phyloP scores from a whole-genome alignment of 1,140 invertebrate genomes.

The Rhyzopertha dominica region DNA sequence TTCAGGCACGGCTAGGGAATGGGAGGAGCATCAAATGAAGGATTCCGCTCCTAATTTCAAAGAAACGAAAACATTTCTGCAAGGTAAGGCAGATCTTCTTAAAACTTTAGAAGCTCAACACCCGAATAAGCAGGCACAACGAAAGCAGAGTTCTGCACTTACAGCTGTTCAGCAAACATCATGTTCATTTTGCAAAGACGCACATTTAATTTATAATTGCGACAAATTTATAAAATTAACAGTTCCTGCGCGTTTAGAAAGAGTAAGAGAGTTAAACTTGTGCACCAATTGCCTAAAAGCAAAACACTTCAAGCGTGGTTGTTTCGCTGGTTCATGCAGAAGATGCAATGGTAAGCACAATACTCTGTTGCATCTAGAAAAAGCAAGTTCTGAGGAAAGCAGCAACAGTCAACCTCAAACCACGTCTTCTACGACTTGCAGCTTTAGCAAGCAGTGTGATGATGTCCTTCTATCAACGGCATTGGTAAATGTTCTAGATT shows the following conservation, averaged over 20 bases:
- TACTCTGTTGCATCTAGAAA: no score
- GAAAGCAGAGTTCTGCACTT: background rate
- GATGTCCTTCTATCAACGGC: no score
- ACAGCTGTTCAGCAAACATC: background rate
- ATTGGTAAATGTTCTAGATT: no score
- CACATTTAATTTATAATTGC: slow-evolving; percentile 4
- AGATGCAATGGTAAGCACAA: no score
- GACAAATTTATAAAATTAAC: background rate
- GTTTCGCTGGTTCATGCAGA: no score
- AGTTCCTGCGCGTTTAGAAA: background rate
- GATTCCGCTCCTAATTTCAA: background rate
- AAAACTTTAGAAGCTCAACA: slow-evolving; percentile 1
- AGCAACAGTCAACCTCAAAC: no score
- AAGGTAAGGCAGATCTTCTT: background rate
- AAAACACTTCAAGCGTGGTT: no score
- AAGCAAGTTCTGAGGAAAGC: no score
- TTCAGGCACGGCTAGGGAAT: slow-evolving; percentile 20
- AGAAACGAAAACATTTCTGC: slow-evolving; percentile 2
- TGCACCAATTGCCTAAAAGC: slow-evolving; percentile 4
- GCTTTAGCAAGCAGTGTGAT: no score
- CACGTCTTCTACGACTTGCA: no score
- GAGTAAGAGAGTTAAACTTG: background rate
- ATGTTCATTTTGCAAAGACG: slow-evolving; percentile 1
- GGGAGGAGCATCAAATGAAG: slow-evolving; percentile 21
- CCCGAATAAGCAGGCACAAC: background rate